These are phyloP conservation scores for Sycobia sp. DNA, from an alignment of 1,140 invertebrate genomes.

Conservation along the genomic window DNA sequence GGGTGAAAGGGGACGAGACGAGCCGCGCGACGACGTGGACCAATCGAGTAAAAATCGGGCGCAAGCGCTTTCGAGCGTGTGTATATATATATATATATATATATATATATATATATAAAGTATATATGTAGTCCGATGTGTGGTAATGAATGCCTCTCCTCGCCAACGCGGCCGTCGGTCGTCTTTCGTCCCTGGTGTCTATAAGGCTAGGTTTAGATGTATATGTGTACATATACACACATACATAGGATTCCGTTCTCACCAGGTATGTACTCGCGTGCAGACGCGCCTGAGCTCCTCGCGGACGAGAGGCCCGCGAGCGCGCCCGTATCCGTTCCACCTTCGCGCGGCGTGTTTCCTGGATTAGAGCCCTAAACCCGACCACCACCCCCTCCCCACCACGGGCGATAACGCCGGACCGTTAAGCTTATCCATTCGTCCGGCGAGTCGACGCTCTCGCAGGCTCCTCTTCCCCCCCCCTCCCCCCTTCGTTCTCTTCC, in stretches of 20 bases:
- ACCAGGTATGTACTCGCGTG: neutral
- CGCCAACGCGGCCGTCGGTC: too few relatives aligned
- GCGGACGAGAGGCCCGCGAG: conserved; percentile 2
- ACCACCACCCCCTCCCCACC: too few relatives aligned
- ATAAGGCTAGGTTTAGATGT: too few relatives aligned
- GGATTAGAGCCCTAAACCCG: conserved; percentile 50
- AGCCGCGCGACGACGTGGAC: neutral
- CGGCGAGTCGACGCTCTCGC: conserved; percentile 33
- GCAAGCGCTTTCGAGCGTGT: too few relatives aligned
- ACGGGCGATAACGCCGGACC: conserved; percentile 46
- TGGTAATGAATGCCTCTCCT: too few relatives aligned
- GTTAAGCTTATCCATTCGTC: conserved; percentile 48
- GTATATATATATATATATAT: too few relatives aligned
- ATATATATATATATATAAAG: too few relatives aligned
- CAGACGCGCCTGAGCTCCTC: neutral
- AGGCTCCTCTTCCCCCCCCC: neutral
- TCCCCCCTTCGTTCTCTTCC: neutral
- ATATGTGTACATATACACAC: too few relatives aligned
- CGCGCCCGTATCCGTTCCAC: conserved; percentile 38
- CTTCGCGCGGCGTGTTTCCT: conserved; percentile 27
- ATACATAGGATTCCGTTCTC: too few relatives aligned
- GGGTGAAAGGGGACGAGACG: too few relatives aligned
- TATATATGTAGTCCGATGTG: too few relatives aligned
- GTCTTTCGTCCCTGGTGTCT: too few relatives aligned
- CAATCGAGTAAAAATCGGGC: conserved; percentile 30